phyloP scores from a whole-genome alignment of 2,113 vertebrate species.

The Archocentrus centrarchus region DNA sequence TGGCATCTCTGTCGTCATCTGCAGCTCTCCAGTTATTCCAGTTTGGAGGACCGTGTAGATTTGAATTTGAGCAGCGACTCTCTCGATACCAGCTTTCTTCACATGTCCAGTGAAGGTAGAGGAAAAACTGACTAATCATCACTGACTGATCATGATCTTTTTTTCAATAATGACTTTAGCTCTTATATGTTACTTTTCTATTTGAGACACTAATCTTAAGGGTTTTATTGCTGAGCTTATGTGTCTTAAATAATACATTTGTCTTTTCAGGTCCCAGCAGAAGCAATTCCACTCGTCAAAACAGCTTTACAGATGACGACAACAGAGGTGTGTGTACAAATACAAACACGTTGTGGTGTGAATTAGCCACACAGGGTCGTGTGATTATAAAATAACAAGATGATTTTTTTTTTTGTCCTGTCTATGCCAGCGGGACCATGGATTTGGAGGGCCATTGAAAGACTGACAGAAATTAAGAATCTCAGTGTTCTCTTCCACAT shows the following conservation, averaged over 20 bases:
- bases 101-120: conserved; percentile 36
- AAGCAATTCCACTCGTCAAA: conserved; percentile 24
- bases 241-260: neutral
- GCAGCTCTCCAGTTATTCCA: conserved; percentile 74
- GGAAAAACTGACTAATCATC: neutral
- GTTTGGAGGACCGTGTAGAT: conserved; percentile 64
- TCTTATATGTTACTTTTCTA: neutral
- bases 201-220: neutral
- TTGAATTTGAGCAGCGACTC: neutral
- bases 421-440: conserved; percentile 57
- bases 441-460: conserved; percentile 38
- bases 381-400: neutral
- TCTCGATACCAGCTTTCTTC: neutral
- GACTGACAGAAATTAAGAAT: neutral
- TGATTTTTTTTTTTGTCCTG: neutral
- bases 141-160: neutral
- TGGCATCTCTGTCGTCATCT: neutral
- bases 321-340: conserved; percentile 20
- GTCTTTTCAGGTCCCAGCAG: conserved; percentile 32
- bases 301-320: conserved; percentile 31
- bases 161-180: neutral
- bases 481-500: conserved; percentile 73
- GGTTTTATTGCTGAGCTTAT: neutral
- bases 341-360: neutral
- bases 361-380: neutral